These are phyloP conservation scores for Limnodromus scolopaceus DNA, from an alignment of 2,797 vertebrate genomes.

Conservation along the genomic window DNA sequence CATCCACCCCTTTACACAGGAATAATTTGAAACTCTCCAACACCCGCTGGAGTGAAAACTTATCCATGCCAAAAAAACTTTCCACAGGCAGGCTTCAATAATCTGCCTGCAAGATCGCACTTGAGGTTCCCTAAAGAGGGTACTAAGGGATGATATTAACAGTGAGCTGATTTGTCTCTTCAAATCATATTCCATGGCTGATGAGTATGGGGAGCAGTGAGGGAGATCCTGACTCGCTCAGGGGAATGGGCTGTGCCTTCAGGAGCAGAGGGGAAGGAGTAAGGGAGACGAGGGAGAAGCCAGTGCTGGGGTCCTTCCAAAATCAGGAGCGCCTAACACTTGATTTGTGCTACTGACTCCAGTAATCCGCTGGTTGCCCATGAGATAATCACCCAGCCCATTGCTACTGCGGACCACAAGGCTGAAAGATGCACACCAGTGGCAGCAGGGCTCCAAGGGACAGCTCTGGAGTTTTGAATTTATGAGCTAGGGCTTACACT, in stretches of 20 bases:
- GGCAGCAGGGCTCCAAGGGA: background rate
- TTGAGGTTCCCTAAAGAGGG: slow-evolving; percentile 1
- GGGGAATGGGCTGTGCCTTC: background rate
- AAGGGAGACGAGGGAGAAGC: background rate
- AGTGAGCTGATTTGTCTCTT: background rate
- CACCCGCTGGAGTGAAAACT: background rate
- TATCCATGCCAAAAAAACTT: slow-evolving; percentile 27
- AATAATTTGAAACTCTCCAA: slow-evolving; percentile 2
- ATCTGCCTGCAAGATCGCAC: background rate
- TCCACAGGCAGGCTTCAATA: background rate
- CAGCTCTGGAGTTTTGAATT: background rate
- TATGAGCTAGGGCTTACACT: background rate
- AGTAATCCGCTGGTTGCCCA: background rate
- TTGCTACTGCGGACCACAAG: background rate
- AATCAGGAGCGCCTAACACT: background rate
- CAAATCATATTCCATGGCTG: background rate
- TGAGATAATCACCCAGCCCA: background rate
- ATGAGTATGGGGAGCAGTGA: background rate
- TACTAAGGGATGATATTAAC: background rate
- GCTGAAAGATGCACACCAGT: background rate
- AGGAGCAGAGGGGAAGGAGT: background rate
- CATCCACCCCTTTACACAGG: background rate
- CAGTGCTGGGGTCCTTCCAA: background rate
- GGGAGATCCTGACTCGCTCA: background rate
- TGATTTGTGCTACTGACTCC: background rate